Conservation (phyloP, 2,888 invertebrate species). For the Archaeoteleia sp. region DNA sequence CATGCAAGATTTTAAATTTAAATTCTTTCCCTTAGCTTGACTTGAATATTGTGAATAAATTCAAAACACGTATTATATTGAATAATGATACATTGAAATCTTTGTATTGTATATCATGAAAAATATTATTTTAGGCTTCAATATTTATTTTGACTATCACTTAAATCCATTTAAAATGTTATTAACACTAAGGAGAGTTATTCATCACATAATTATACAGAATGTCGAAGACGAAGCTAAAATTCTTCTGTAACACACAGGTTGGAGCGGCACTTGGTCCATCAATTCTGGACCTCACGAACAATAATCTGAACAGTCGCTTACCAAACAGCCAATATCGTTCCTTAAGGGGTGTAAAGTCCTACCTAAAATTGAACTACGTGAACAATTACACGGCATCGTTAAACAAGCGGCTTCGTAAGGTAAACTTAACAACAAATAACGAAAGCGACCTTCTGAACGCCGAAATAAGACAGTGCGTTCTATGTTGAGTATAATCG, state of each 20-base stretch:
- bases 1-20: no score
- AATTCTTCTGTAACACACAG: constrained; percentile 75
- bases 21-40: no score
- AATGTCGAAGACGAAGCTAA: no score
- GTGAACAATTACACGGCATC: constrained; percentile 66
- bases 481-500: constrained; percentile 55
- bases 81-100: no score
- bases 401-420: constrained; percentile 66
- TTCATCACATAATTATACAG: constrained; percentile 2
- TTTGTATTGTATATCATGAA: no score
- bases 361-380: constrained; percentile 71
- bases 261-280: constrained; percentile 89
- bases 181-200: no score
- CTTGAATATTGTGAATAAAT: no score
- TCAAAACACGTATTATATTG: no score
- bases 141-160: no score
- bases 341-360: constrained; percentile 78
- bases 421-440: constrained; percentile 72
- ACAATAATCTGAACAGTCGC: constrained; percentile 87
- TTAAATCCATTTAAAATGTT: no score
- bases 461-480: constrained; percentile 69
- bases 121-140: no score
- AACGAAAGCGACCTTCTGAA: constrained; percentile 62
- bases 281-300: constrained; percentile 88
- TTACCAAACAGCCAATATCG: constrained; percentile 88